Percentiles rank a stretch among this genome's conserved stretches.
phyloP scores from a whole-genome alignment of 1,140 invertebrate genomes.

The Saxidomus purpurata region DNA sequence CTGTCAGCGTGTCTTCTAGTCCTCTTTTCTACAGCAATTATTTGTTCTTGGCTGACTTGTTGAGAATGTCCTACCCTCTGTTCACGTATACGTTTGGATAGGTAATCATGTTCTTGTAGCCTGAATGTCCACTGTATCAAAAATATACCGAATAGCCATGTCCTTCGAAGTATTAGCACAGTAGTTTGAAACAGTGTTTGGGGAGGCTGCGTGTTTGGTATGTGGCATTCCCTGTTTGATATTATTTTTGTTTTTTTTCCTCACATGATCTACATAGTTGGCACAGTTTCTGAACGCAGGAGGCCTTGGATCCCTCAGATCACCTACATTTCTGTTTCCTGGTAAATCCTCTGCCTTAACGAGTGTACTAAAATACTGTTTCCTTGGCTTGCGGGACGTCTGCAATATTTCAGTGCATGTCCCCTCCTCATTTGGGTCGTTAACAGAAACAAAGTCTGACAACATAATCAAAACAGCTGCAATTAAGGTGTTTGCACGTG shows the following conservation, averaged over 20 bases:
- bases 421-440: neutral
- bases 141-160: neutral
- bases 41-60: too few relatives aligned
- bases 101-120: neutral
- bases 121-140: neutral
- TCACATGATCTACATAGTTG: neutral
- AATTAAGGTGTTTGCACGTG: constrained; percentile 62
- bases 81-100: neutral
- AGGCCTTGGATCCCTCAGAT: constrained; percentile 37
- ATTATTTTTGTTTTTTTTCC: too few relatives aligned
- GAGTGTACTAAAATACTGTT: constrained; percentile 19
- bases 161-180: neutral
- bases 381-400: constrained; percentile 48
- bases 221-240: too few relatives aligned
- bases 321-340: neutral
- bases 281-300: constrained; percentile 8
- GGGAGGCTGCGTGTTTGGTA: too few relatives aligned
- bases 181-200: neutral
- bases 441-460: neutral
- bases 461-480: constrained; percentile 59
- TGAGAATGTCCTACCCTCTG: too few relatives aligned
- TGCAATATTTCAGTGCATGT: constrained; percentile 45
- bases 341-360: neutral
- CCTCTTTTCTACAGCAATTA: too few relatives aligned
- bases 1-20: too few relatives aligned